Evolutionary conservation across 92 coral and sea anemone species (phyloP), one percentile per base, ranked within the genome.

Genomic region (Pocillopora meandrina): DNA sequence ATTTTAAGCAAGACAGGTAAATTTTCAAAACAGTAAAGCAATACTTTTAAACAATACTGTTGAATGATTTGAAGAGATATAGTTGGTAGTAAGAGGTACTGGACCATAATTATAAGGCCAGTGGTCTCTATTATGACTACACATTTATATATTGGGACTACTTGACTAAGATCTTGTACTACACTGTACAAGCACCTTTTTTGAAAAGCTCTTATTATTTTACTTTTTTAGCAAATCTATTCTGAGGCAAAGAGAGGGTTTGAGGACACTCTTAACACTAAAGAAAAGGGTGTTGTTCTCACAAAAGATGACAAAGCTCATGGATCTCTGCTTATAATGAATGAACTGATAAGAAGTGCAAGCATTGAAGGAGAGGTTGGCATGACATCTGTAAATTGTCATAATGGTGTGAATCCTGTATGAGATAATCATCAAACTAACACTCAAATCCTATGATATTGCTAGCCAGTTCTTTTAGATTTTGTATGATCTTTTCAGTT

Each of bases 261-360:
- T 90, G 99, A 97, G 79, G 99, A 92, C 76, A 84, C 93, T 6
- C 91, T 89, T 7, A 93, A 89, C 87, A 97, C 99, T 26, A 97
- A 95, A 81, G 99, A 97, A 23, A 97, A 97, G 86, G 99, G 99
- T n/a, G 95, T 96, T 75, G 93, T 94, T 20, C 92, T 97, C 5
- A 95, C 99, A 10, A 97, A 91, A 73, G 99, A 97, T 64, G 99
- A 97, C 89, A 97, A 94, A 74, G 98, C 96, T n/a, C 99, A 97
- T 79, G 99, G 99, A 21, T 97, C 99, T 13, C 87, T 97, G 72
- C 89, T 97, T 66, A 93, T 97, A 34, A 92, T 97, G 74, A 97
- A 97, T 88, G 99, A 97, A 66, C 88, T 97, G 71, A 90, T 97
- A 13, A 93, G 99, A 68, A 97, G 98, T 82, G 93, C 98, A 47